Percentiles rank a stretch among this genome's conserved stretches.
Evolutionary conservation across 2,797 vertebrate genomes (phyloP).

Genomic region (Miichthys miiuy): DNA sequence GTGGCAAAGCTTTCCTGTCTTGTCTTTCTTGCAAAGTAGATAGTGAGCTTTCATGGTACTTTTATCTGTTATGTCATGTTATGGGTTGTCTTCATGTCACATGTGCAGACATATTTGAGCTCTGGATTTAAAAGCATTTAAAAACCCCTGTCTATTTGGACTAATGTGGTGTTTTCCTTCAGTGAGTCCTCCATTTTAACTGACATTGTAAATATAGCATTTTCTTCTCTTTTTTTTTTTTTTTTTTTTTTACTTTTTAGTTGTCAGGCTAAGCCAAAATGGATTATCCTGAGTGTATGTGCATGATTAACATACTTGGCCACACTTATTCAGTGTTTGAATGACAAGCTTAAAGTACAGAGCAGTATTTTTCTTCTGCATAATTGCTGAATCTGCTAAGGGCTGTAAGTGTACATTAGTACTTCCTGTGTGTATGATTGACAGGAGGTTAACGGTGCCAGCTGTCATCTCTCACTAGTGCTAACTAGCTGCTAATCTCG

Average conservation of each 20-base stretch:
- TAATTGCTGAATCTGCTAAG: conserved; percentile 30
- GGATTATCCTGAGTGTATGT: conserved; percentile 30
- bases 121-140: neutral
- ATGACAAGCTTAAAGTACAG: conserved; percentile 31
- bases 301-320: conserved; percentile 28
- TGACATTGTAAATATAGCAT: conserved; percentile 21
- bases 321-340: conserved; percentile 39
- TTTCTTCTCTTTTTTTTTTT: neutral
- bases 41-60: conserved; percentile 25
- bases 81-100: conserved; percentile 5
- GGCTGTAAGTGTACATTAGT: conserved; percentile 24
- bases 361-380: conserved; percentile 21
- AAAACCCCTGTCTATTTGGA: neutral
- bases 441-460: conserved; percentile 72
- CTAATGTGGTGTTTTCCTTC: neutral
- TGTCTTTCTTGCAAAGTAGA: conserved; percentile 35
- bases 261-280: conserved; percentile 26
- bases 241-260: conserved; percentile 3
- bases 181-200: conserved; percentile 16
- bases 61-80: conserved; percentile 29
- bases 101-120: conserved; percentile 8
- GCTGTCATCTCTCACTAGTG: conserved; percentile 78
- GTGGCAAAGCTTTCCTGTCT: conserved; percentile 36
- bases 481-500: conserved; percentile 84
- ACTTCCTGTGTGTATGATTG: conserved; percentile 55